Percentiles rank a stretch among this genome's conserved stretches.
Evolutionary conservation across 2,113 vertebrate genomes (phyloP).

Genomic region (Gyps fulvus): DNA sequence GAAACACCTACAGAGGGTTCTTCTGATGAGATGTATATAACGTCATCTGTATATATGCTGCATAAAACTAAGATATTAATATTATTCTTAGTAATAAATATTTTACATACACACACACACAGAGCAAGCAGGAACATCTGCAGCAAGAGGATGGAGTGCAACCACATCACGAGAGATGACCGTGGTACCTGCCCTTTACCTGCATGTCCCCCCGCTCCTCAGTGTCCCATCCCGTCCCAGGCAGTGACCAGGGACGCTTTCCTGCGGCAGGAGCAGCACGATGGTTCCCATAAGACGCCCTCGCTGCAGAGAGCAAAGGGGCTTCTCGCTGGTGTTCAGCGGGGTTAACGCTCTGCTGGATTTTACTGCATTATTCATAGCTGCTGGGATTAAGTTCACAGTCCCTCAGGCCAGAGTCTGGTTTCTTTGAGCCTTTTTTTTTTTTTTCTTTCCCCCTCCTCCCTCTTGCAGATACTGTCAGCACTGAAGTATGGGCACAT

Average conservation of each 20-base stretch:
- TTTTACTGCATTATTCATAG: neutral
- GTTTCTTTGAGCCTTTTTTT: neutral
- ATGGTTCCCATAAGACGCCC: rapidly evolving
- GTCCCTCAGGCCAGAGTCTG: neutral
- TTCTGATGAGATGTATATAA: rapidly evolving
- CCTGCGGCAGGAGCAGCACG: neutral
- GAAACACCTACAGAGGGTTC: rapidly evolving
- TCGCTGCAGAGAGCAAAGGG: neutral
- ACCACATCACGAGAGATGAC: neutral
- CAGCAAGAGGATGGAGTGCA: neutral
- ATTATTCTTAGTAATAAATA: neutral
- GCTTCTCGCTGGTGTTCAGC: rapidly evolving
- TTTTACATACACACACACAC: rapidly evolving
- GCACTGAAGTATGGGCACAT: rapidly evolving
- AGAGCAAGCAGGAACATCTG: neutral
- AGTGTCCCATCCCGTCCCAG: neutral
- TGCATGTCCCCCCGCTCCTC: neutral
- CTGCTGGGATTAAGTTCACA: neutral
- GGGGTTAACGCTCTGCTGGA: neutral
- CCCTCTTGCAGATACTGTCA: neutral
- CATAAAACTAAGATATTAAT: no score
- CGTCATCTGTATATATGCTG: rapidly evolving
- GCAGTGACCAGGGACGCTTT: neutral
- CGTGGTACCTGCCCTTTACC: neutral
- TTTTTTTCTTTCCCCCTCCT: rapidly evolving